Base-by-base conservation (phyloP, 2,888 invertebrate species). In the Hedya salicella region DNA sequence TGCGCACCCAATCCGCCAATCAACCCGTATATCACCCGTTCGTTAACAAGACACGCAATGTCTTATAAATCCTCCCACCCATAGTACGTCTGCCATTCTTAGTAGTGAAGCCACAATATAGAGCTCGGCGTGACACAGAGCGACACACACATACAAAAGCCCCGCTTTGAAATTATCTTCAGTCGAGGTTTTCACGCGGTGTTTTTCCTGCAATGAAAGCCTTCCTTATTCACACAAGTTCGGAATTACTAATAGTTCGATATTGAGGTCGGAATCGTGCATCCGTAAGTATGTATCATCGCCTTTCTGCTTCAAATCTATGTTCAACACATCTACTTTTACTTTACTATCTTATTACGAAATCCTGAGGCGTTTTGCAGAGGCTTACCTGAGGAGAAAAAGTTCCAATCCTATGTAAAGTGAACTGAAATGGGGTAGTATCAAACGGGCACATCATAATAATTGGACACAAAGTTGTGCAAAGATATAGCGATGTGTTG, bases 11-110 rank as follows among this genome's bases (percentile, higher is more conserved):
- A 39, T 14, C 49, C 44, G 50, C 42, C 57, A 44, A 64, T 50
- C 64, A 56, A n/a, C 54, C 39, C 57, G 42, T 52, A 57, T 11
- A 52, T 64, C 57, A 59, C 44, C 40, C 36, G 64, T 65, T 59
- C 44, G 64, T 66, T 54, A 54, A 54, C 60, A 66, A 61, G 54
- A 61, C 53, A 48, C 16, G 54, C 50, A 13, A 16, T 25, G 32
- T 42, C 32, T 42, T 42, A 54, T 54, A 54, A 54, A 66, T 54
- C 54, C 49, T 42, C 53, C 60, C 25, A 53, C 46, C 32, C 48
- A 39, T 36, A 54, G 53, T 66, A 48, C 19, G 46, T 21, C 52
- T 60, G 40, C 60, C 61, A 25, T 53, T 60, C 44, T 52, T 48
- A 39, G 16, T 49, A 42, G 30, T 48, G 53, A 60, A 40, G 61